phyloP scores from a whole-genome alignment of 2,888 invertebrate genomes.

The Kuschelorhynchus macadamiae region DNA sequence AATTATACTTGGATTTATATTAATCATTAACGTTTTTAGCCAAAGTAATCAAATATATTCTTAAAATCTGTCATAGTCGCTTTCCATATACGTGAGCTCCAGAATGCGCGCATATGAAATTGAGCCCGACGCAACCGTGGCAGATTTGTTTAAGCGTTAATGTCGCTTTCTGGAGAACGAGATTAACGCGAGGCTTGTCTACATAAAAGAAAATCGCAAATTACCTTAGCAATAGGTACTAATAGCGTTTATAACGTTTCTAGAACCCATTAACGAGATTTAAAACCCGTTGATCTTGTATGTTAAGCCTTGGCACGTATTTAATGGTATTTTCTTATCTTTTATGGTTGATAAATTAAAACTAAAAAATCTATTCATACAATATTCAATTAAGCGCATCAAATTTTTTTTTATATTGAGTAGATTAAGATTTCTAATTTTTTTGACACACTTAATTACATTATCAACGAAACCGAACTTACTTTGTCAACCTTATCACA shows the following conservation, averaged over 20 bases:
- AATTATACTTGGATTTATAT: slow-evolving; percentile 38
- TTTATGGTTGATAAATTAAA: slow-evolving; percentile 10
- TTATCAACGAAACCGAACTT: no score
- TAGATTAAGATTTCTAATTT: no score
- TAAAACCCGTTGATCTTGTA: background rate
- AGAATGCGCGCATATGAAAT: slow-evolving; percentile 70
- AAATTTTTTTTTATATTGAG: background rate
- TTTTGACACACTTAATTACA: no score
- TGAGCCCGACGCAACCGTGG: slow-evolving; percentile 72
- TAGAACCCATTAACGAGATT: slow-evolving; percentile 16
- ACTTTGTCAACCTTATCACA: no score
- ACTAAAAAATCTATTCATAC: slow-evolving; percentile 50
- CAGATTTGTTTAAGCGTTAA: slow-evolving; percentile 69
- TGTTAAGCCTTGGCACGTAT: slow-evolving; percentile 5
- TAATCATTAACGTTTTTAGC: slow-evolving; percentile 21
- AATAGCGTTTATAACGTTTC: slow-evolving; percentile 5
- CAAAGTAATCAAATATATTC: slow-evolving; percentile 55
- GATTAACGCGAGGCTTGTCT: slow-evolving; percentile 56
- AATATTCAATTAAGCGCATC: slow-evolving; percentile 36
- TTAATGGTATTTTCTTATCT: background rate
- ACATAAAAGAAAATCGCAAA: slow-evolving; percentile 31
- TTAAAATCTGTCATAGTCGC: slow-evolving; percentile 58
- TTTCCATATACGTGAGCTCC: slow-evolving; percentile 62
- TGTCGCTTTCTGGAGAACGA: slow-evolving; percentile 65
- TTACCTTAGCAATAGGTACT: slow-evolving; percentile 18